A percentile compares a stretch with the other conserved stretches of the same genome.
These are phyloP conservation scores for Heliconius charithonia DNA, from an alignment of 2,888 invertebrate genomes.

Conservation along the genomic window DNA sequence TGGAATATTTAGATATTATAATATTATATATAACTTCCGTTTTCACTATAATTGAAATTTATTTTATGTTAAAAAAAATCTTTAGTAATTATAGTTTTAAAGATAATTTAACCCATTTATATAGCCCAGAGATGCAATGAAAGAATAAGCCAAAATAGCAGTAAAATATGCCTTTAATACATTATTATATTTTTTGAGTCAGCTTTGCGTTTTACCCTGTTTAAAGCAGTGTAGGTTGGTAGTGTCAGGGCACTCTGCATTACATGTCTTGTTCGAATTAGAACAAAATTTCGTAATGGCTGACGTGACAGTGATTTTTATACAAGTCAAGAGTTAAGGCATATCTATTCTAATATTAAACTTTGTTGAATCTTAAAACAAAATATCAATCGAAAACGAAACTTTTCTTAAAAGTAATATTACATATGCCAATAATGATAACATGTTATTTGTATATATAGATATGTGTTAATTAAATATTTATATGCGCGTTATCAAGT, in stretches of 20 bases:
- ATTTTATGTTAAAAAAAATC: not conserved
- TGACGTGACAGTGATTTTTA: not conserved
- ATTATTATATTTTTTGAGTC: too few relatives aligned
- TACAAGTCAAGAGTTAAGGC: not conserved
- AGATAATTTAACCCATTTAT: not conserved
- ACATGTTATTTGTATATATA: not conserved
- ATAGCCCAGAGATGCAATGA: too few relatives aligned
- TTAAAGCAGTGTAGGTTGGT: too few relatives aligned
- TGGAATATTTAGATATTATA: not conserved
- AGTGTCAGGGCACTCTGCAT: not conserved
- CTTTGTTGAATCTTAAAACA: not conserved
- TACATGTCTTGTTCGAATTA: not conserved
- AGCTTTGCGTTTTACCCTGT: too few relatives aligned
- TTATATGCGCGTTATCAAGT: slow-evolving; percentile 21
- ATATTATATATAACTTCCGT: not conserved
- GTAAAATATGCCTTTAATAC: not conserved
- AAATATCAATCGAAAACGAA: not conserved
- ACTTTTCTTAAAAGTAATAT: not conserved
- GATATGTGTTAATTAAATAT: slow-evolving; percentile 14
- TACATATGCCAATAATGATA: not conserved
- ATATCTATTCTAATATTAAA: not conserved
- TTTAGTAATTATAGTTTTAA: not conserved
- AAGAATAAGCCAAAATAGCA: not conserved
- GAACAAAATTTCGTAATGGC: too few relatives aligned
- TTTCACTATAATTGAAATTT: not conserved